Evolutionary conservation across 1,140 invertebrate species (phyloP).

Genomic region (Magallana angulata): DNA sequence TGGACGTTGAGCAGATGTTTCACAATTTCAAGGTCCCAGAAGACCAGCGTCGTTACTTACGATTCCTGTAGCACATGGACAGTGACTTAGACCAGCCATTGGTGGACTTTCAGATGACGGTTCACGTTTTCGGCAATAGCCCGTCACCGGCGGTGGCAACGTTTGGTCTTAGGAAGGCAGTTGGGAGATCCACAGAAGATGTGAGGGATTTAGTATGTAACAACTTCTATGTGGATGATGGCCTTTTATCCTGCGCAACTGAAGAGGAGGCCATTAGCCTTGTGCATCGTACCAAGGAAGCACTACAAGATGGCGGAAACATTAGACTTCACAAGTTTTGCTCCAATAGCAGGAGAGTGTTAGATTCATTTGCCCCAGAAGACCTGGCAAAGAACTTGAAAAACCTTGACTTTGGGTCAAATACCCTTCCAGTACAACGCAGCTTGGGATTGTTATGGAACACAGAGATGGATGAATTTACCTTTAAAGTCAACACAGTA

Average conservation of each 20-base stretch:
- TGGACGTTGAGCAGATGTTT: slow-evolving; percentile 60
- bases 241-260: slow-evolving; percentile 32
- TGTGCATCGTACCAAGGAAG: slow-evolving; percentile 52
- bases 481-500: slow-evolving; percentile 46
- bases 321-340: slow-evolving; percentile 57
- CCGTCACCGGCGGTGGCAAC: slow-evolving; percentile 37
- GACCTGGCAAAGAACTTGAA: slow-evolving; percentile 58
- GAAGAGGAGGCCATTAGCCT: no score
- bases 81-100: slow-evolving; percentile 39
- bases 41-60: slow-evolving; percentile 36
- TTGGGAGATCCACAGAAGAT: slow-evolving; percentile 20
- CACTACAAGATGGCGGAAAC: background rate
- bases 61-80: background rate
- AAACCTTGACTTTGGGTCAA: slow-evolving; percentile 46
- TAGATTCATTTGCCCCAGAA: slow-evolving; percentile 42
- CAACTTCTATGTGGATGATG: slow-evolving; percentile 58
- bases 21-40: slow-evolving; percentile 32
- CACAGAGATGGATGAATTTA: slow-evolving; percentile 44
- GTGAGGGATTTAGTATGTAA: slow-evolving; percentile 39
- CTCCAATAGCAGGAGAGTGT: slow-evolving; percentile 49
- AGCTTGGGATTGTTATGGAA: slow-evolving; percentile 62
- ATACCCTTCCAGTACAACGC: slow-evolving; percentile 53
- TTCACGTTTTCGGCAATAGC: slow-evolving; percentile 41
- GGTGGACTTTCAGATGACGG: slow-evolving; percentile 39
- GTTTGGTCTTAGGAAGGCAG: slow-evolving; percentile 24